These are phyloP conservation scores for Rhinolophus ferrumequinum DNA, from an alignment of 2,113 vertebrate species.

Conservation along the genomic window DNA sequence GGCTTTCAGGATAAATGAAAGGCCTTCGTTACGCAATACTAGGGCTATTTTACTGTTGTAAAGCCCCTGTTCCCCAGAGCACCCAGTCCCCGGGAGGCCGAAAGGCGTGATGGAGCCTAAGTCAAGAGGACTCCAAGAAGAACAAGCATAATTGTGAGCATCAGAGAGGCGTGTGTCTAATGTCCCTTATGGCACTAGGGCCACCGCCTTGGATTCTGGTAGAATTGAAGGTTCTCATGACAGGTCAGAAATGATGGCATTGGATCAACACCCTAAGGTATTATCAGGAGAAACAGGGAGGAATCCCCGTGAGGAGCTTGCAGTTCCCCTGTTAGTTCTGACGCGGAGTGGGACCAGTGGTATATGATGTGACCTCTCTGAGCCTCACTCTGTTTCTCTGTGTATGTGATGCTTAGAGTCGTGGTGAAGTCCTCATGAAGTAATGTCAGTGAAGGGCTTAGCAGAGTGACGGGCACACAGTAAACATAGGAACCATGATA, in stretches of 20 bases:
- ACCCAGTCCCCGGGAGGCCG: neutral
- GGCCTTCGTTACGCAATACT: neutral
- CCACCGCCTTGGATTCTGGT: neutral
- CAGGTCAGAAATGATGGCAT: neutral
- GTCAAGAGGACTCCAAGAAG: too few species aligned
- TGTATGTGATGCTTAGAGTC: neutral
- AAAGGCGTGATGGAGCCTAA: neutral
- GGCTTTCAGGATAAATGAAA: neutral
- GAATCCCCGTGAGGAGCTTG: neutral
- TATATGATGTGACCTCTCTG: neutral
- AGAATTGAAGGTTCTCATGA: neutral
- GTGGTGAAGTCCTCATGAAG: neutral
- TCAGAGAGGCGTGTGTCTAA: neutral
- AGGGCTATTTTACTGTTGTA: neutral
- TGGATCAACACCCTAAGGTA: neutral
- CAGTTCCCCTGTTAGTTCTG: neutral
- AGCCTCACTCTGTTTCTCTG: neutral
- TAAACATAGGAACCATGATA: neutral
- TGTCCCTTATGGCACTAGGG: neutral
- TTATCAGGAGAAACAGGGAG: neutral
- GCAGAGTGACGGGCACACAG: too few species aligned
- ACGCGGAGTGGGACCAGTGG: fast-evolving
- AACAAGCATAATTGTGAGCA: fast-evolving
- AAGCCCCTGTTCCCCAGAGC: neutral
- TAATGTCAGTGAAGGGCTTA: fast-evolving